These are phyloP conservation scores for Tangara arthus DNA, from an alignment of 2,797 vertebrate species.

Conservation along the genomic window DNA sequence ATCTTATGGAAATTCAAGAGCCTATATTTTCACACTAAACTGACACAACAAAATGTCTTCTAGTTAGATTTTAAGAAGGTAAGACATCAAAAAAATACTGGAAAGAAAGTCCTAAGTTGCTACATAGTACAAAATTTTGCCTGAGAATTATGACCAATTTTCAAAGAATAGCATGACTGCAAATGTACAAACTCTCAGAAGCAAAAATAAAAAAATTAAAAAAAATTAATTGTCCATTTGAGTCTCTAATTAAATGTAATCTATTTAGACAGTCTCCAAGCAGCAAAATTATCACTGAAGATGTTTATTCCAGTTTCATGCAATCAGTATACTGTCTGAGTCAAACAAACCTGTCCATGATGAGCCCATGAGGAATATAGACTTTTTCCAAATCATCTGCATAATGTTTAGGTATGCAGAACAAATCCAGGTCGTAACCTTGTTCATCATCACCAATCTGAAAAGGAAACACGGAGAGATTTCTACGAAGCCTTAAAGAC, in stretches of 20 bases:
- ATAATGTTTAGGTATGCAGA: conserved; percentile 98
- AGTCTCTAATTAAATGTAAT: neutral
- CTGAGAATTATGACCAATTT: neutral
- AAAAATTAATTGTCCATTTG: neutral
- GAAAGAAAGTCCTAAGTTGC: neutral
- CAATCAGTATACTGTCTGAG: neutral
- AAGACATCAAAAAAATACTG: neutral
- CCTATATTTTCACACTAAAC: neutral
- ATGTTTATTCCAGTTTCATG: neutral
- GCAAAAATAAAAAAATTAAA: neutral
- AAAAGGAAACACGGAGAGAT: conserved; percentile 68
- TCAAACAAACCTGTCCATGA: conserved; percentile 91
- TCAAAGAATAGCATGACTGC: neutral
- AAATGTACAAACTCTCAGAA: neutral
- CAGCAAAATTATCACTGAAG: neutral
- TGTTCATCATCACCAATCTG: conserved; percentile 95
- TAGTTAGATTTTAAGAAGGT: neutral
- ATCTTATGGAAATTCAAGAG: neutral
- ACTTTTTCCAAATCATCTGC: conserved; percentile 90
- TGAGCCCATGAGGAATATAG: conserved; percentile 97
- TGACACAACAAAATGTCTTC: neutral
- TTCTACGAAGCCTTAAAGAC: neutral
- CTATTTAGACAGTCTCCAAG: neutral
- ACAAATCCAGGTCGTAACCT: conserved; percentile 95
- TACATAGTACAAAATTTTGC: neutral